Percentiles rank a stretch among this genome's conserved stretches.
Evolutionary conservation across 2,888 invertebrate genomes (phyloP).

Genomic region (Tubulanus polymorphus): DNA sequence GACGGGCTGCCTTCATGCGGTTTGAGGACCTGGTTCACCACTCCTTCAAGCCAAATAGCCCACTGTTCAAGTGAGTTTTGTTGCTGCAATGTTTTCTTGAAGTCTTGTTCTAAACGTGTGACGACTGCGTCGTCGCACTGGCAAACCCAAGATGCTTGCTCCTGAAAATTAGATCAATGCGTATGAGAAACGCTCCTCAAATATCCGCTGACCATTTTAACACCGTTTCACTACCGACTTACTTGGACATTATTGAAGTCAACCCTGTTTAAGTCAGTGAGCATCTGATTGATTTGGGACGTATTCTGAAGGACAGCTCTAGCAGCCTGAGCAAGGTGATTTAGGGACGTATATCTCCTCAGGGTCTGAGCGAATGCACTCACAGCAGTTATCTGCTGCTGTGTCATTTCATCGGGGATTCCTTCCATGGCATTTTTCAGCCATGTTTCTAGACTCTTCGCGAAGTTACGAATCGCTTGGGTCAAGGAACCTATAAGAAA

Average conservation of each 20-base stretch:
- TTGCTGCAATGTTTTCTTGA: conserved; percentile 63
- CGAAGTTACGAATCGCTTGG: conserved; percentile 87
- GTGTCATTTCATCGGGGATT: conserved; percentile 76
- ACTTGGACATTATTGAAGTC: conserved; percentile 94
- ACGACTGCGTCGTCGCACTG: conserved; percentile 85
- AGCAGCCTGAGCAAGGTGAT: conserved; percentile 94
- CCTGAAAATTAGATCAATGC: conserved; percentile 32
- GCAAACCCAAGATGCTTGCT: conserved; percentile 94
- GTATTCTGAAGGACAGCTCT: conserved; percentile 92
- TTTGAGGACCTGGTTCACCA: conserved; percentile 83
- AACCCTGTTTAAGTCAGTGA: conserved; percentile 91
- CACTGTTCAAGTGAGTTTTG: conserved; percentile 94
- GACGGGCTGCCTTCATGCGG: conserved; percentile 69
- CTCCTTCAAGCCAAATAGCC: conserved; percentile 94
- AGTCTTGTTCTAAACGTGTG: conserved; percentile 83
- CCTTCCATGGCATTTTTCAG: conserved; percentile 76
- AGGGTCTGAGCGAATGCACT: conserved; percentile 91
- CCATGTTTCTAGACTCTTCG: conserved; percentile 85
- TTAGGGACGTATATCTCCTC: conserved; percentile 91
- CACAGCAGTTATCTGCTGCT: conserved; percentile 71
- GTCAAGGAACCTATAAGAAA: conserved; percentile 68
- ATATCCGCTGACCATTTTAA: neutral
- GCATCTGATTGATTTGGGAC: conserved; percentile 93
- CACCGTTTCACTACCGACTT: conserved; percentile 8
- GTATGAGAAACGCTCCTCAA: neutral